These are phyloP conservation scores for Dendrolimus pini DNA, from an alignment of 2,888 invertebrate species.

Conservation along the genomic window DNA sequence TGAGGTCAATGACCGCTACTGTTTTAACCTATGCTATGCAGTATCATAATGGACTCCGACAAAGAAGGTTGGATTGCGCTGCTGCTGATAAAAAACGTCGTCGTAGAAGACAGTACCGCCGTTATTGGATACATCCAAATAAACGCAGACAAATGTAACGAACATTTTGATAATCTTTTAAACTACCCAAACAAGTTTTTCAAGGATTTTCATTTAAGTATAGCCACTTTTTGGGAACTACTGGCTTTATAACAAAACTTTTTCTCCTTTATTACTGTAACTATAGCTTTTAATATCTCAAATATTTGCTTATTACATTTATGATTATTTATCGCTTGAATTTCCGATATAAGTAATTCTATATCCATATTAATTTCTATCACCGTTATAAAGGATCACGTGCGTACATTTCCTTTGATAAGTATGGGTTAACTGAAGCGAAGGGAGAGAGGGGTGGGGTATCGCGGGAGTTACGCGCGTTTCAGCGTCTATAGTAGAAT, in stretches of 20 bases:
- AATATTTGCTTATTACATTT: conserved; percentile 16
- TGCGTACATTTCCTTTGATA: conserved; percentile 15
- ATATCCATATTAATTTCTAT: too few species aligned
- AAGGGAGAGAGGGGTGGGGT: conserved; percentile 9
- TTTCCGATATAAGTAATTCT: conserved; percentile 19
- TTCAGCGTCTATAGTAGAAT: conserved; percentile 15
- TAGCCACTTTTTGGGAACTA: conserved; percentile 23
- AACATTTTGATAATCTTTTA: conserved; percentile 21
- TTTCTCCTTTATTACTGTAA: conserved; percentile 19
- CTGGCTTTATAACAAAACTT: conserved; percentile 21
- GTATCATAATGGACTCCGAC: conserved; percentile 22
- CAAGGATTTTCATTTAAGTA: conserved; percentile 21
- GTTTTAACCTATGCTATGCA: conserved; percentile 12
- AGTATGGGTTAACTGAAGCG: conserved; percentile 11
- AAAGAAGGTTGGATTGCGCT: conserved; percentile 22
- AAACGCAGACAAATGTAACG: conserved; percentile 18
- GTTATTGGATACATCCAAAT: conserved; percentile 22
- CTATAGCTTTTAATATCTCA: conserved; percentile 19
- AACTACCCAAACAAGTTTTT: conserved; percentile 19
- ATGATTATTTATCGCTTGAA: conserved; percentile 7
- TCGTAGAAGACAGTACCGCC: conserved; percentile 14
- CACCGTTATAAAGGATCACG: conserved; percentile 7
- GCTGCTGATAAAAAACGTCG: conserved; percentile 20
- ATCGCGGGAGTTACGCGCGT: conserved; percentile 6
- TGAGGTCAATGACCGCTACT: conserved; percentile 13